A percentile compares a stretch with the other conserved stretches of the same genome.
These are phyloP conservation scores for Gasterosteus nipponicus DNA, from an alignment of 2,113 vertebrate genomes.

Conservation along the genomic window DNA sequence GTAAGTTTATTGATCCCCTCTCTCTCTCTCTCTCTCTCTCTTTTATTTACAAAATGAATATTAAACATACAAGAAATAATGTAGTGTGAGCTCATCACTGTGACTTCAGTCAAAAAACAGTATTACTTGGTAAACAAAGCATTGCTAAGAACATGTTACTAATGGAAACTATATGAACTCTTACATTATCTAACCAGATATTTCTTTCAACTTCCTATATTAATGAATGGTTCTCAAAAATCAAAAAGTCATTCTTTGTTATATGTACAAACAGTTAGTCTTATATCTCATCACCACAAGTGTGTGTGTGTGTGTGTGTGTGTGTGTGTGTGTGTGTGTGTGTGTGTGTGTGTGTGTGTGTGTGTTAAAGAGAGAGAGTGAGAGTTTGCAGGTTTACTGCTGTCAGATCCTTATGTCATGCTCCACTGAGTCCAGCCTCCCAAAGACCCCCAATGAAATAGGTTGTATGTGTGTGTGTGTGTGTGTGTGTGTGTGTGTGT, in stretches of 20 bases:
- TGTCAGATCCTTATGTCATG: slow-evolving; percentile 77
- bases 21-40: no score
- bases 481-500: slow-evolving; percentile 3
- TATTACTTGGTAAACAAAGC: slow-evolving; percentile 8
- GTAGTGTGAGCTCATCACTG: neutral
- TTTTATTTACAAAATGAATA: neutral
- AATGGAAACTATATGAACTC: slow-evolving; percentile 1
- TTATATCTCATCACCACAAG: slow-evolving; percentile 40
- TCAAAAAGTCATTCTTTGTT: slow-evolving; percentile 40
- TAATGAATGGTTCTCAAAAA: slow-evolving; percentile 36
- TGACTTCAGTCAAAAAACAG: neutral
- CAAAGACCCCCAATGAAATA: slow-evolving; percentile 74
- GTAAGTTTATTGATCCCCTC: neutral
- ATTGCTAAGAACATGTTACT: slow-evolving; percentile 9
- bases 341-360: slow-evolving; percentile 5
- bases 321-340: slow-evolving; percentile 24
- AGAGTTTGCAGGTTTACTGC: slow-evolving; percentile 71
- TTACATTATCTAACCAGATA: slow-evolving; percentile 21
- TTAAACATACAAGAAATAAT: neutral
- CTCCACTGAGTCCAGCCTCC: slow-evolving; percentile 70
- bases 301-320: slow-evolving; percentile 26
- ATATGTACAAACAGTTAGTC: slow-evolving; percentile 59
- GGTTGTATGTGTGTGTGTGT: slow-evolving; percentile 39
- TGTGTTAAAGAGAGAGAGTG: neutral
- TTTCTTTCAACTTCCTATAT: slow-evolving; percentile 20